A percentile compares a stretch with the other conserved stretches of the same genome.
Conservation (phyloP, 2,888 invertebrate species). For the Nudaria mundana region DNA sequence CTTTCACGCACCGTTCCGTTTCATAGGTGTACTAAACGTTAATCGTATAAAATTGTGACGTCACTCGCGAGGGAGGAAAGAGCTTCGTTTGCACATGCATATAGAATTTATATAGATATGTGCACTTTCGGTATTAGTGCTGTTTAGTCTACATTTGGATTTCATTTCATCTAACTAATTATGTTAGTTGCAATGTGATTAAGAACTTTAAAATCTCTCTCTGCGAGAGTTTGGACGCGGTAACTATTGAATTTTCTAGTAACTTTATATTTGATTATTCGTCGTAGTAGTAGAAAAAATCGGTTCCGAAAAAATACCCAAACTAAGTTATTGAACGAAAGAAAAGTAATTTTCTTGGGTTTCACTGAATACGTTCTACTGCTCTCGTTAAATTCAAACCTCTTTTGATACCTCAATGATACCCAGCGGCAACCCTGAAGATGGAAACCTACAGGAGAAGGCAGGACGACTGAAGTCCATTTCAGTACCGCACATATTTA, state of each 20-base stretch:
- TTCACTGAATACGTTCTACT: too few species aligned
- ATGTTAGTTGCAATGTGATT: neutral
- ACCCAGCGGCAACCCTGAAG: too few species aligned
- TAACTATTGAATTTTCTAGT: neutral
- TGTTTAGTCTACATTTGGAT: slow-evolving; percentile 37
- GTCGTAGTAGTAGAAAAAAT: too few species aligned
- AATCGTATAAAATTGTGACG: slow-evolving; percentile 72
- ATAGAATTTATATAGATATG: slow-evolving; percentile 48
- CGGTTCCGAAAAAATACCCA: too few species aligned
- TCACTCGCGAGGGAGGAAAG: slow-evolving; percentile 53
- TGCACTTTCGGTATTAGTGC: slow-evolving; percentile 50
- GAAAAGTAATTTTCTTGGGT: too few species aligned
- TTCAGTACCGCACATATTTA: too few species aligned
- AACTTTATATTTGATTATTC: neutral
- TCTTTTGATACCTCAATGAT: too few species aligned
- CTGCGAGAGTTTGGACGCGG: neutral
- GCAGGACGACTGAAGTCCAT: too few species aligned
- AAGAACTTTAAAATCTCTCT: neutral
- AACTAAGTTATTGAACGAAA: neutral
- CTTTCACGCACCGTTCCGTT: slow-evolving; percentile 9
- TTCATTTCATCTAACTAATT: slow-evolving; percentile 13
- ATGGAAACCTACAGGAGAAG: too few species aligned
- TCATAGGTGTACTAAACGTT: slow-evolving; percentile 45
- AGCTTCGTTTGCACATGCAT: slow-evolving; percentile 39
- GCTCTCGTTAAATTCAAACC: too few species aligned